These are phyloP conservation scores for Oreocharis arfaki DNA, from an alignment of 2,113 vertebrate species.

Conservation along the genomic window DNA sequence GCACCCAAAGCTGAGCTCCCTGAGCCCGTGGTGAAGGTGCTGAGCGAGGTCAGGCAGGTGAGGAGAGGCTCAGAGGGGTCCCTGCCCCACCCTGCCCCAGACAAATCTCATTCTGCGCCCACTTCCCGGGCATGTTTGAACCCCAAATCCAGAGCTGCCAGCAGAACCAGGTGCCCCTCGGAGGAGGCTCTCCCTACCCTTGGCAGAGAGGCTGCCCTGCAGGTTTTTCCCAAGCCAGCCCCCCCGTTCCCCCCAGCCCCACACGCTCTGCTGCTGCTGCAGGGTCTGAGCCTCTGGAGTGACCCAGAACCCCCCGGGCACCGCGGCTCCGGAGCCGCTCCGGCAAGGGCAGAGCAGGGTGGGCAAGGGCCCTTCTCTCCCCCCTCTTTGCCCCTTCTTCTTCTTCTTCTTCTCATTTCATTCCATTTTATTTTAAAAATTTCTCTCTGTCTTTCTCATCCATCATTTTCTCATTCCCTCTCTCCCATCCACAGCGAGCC, in stretches of 20 bases:
- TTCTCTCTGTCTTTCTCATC: conserved; percentile 58
- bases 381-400: neutral
- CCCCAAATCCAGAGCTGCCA: neutral
- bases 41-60: neutral
- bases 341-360: neutral
- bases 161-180: rapidly evolving
- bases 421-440: conserved; percentile 41
- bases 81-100: neutral
- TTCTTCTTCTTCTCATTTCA: neutral
- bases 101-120: neutral
- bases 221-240: neutral
- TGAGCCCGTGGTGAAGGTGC: rapidly evolving
- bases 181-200: neutral
- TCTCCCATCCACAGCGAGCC: conserved; percentile 48
- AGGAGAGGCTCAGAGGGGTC: neutral
- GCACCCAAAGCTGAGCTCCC: neutral
- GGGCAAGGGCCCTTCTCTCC: neutral
- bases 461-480: conserved; percentile 73
- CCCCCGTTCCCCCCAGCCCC: neutral
- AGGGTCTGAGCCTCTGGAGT: neutral
- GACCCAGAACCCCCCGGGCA: neutral
- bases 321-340: rapidly evolving
- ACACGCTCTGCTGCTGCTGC: neutral
- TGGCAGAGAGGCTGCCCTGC: rapidly evolving
- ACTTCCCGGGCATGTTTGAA: rapidly evolving